These are phyloP conservation scores for Myodes glareolus DNA, from an alignment of 2,113 vertebrate genomes.

Conservation along the genomic window DNA sequence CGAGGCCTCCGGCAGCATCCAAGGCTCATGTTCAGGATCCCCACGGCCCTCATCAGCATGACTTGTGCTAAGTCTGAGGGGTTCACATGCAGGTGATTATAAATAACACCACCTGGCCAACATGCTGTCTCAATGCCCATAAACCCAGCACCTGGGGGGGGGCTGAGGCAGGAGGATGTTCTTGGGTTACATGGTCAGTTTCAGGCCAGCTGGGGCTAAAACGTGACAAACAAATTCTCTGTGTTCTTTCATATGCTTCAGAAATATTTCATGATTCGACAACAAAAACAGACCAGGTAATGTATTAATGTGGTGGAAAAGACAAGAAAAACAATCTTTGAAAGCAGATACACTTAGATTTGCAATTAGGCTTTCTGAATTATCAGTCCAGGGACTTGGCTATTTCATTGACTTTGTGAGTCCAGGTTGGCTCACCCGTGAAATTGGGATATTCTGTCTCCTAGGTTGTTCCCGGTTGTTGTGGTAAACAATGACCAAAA, in stretches of 20 bases:
- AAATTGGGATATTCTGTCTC: neutral
- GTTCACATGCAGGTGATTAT: neutral
- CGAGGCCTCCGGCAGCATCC: neutral
- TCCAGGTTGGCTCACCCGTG: neutral
- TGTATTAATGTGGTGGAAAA: neutral
- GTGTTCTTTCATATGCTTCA: neutral
- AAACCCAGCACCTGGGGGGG: neutral
- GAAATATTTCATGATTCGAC: neutral
- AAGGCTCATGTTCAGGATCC: neutral
- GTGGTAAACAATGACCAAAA: neutral
- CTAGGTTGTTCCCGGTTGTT: neutral
- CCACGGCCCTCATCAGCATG: too few species aligned
- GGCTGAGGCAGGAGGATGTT: neutral
- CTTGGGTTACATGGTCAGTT: neutral
- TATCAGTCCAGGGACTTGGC: neutral
- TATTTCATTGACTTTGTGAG: neutral
- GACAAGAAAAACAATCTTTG: neutral
- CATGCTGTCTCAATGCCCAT: neutral
- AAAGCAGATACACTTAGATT: neutral
- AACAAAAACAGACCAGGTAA: neutral
- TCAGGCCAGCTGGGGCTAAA: neutral
- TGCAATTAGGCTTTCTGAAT: neutral
- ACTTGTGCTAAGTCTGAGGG: fast-evolving
- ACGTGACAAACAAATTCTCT: neutral
- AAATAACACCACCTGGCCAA: neutral